These are phyloP conservation scores for Trichopria drosophilae DNA, from an alignment of 2,888 invertebrate genomes.

Conservation along the genomic window DNA sequence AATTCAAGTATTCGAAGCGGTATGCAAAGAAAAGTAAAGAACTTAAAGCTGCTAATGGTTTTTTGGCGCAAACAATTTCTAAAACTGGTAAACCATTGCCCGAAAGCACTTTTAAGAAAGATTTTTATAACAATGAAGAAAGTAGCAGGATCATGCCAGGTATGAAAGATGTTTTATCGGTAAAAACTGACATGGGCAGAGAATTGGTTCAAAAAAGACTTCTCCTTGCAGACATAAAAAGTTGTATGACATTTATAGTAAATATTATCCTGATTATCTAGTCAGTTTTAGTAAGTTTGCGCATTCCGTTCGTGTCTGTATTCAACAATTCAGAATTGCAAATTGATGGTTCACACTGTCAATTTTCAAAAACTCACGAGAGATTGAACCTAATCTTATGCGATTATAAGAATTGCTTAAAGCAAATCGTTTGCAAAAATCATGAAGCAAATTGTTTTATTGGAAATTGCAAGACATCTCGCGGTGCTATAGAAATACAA, in stretches of 20 bases:
- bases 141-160: conserved; percentile 8
- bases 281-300: conserved; percentile 10
- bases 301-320: conserved; percentile 11
- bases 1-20: conserved; percentile 9
- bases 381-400: neutral
- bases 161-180: conserved; percentile 12
- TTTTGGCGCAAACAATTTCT: conserved; percentile 6
- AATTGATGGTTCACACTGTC: conserved; percentile 15
- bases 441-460: conserved; percentile 19
- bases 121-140: conserved; percentile 8
- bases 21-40: conserved; percentile 14
- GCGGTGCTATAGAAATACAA: conserved; percentile 1
- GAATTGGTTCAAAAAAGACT: conserved; percentile 1
- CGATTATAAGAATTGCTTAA: conserved; percentile 14
- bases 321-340: conserved; percentile 14
- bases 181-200: conserved; percentile 1
- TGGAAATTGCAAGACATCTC: conserved; percentile 13
- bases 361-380: conserved; percentile 4
- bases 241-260: conserved; percentile 3
- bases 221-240: neutral
- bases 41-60: conserved; percentile 4
- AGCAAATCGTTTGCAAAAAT: conserved; percentile 4
- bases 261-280: conserved; percentile 2
- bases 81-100: conserved; percentile 4
- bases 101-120: neutral